phyloP scores from a whole-genome alignment of 2,113 vertebrate species.

The Stegastes partitus region DNA sequence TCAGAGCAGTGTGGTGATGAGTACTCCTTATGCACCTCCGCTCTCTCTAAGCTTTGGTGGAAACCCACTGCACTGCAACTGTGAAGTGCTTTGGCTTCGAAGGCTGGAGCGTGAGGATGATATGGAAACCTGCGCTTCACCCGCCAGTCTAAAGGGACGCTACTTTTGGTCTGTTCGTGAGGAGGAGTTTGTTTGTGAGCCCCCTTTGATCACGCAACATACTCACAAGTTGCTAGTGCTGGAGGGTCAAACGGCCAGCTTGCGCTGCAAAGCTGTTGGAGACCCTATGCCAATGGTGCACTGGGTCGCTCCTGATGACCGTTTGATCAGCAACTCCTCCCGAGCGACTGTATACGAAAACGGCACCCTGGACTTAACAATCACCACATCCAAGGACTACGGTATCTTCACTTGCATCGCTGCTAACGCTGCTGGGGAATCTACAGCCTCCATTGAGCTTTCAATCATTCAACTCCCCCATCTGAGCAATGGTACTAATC shows the following conservation, averaged over 20 bases:
- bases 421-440: constrained; percentile 95
- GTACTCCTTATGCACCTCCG: constrained; percentile 90
- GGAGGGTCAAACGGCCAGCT: constrained; percentile 95
- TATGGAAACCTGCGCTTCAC: constrained; percentile 98
- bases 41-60: constrained; percentile 95
- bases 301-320: constrained; percentile 95
- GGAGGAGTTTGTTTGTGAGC: constrained; percentile 96
- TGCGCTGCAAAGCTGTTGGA: constrained; percentile 97
- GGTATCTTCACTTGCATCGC: constrained; percentile 98
- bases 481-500: constrained; percentile 91
- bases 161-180: constrained; percentile 97
- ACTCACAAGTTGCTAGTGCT: constrained; percentile 95
- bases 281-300: constrained; percentile 95
- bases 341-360: constrained; percentile 93
- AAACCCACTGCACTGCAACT: constrained; percentile 97
- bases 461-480: constrained; percentile 97
- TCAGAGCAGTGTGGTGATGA: constrained; percentile 84
- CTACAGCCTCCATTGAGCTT: constrained; percentile 93
- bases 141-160: constrained; percentile 91
- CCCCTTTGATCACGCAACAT: constrained; percentile 96
- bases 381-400: constrained; percentile 96
- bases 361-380: constrained; percentile 94
- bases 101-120: constrained; percentile 93
- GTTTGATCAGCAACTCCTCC: constrained; percentile 93
- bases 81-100: constrained; percentile 95